Conservation (phyloP, 2,113 vertebrate species). For the Ammodytes dubius region DNA sequence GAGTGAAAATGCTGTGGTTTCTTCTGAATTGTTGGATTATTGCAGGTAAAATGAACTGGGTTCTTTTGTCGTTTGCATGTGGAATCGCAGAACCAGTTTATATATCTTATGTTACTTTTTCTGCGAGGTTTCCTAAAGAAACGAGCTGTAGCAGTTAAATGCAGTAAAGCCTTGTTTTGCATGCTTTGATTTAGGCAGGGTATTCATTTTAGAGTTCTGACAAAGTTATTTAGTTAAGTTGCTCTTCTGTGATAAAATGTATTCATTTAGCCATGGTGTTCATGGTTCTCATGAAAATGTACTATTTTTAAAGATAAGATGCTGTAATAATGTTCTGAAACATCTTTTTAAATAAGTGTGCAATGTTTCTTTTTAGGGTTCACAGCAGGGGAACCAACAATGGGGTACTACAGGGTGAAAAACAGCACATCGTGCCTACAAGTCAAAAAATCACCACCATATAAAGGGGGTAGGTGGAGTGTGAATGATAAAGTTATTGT, state of each 20-base stretch:
- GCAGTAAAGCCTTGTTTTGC: not conserved
- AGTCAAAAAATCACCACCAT: rapidly evolving
- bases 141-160: not conserved
- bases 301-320: not conserved
- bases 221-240: not conserved
- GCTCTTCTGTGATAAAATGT: not conserved
- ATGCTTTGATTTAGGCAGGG: not conserved
- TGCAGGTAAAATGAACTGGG: constrained; percentile 39
- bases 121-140: not conserved
- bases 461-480: rapidly evolving
- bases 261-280: not conserved
- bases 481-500: rapidly evolving
- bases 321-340: not conserved
- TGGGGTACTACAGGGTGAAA: not conserved
- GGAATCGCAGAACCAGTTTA: too few relatives aligned
- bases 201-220: not conserved
- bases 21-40: constrained; percentile 45
- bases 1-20: constrained; percentile 35
- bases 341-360: not conserved
- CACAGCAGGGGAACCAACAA: rapidly evolving
- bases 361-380: constrained; percentile 20
- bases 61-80: not conserved
- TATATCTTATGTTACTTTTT: not conserved
- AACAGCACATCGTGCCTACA: constrained; percentile 52
- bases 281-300: not conserved